Percentiles rank a stretch among this genome's conserved stretches.
Evolutionary conservation across 92 coral and sea anemone species (phyloP).

Genomic region (Zoanthus sansibaricus): DNA sequence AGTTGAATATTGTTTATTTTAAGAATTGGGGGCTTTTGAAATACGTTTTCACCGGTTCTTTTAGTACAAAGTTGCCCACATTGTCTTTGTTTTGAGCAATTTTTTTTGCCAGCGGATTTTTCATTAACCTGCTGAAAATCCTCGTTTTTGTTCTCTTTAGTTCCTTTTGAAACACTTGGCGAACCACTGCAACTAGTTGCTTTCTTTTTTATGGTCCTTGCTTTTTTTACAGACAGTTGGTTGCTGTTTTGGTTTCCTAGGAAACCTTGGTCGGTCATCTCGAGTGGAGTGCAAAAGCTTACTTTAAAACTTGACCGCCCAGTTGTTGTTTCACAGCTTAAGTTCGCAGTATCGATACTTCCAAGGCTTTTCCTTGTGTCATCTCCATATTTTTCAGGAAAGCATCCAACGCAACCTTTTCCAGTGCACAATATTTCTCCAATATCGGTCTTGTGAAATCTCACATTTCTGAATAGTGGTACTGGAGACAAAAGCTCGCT

Average conservation of each 20-base stretch:
- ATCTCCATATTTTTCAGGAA: constrained; percentile 65
- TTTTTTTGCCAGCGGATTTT: background rate
- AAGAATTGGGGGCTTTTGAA: background rate
- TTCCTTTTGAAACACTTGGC: background rate
- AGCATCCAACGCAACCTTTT: constrained; percentile 84
- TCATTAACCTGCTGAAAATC: background rate
- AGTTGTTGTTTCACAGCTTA: constrained; percentile 43
- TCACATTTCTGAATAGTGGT: constrained; percentile 67
- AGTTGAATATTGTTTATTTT: background rate
- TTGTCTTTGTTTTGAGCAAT: background rate
- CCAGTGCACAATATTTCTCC: constrained; percentile 88
- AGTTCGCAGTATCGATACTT: constrained; percentile 74
- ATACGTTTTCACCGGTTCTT: background rate
- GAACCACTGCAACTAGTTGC: background rate
- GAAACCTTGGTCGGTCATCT: constrained; percentile 57
- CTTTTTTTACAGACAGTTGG: background rate
- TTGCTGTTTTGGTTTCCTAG: constrained; percentile 48
- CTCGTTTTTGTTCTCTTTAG: background rate
- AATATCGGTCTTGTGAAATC: constrained; percentile 68
- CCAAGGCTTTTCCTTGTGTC: constrained; percentile 63
- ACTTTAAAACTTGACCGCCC: constrained; percentile 46
- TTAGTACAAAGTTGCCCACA: background rate
- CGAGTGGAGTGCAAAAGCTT: constrained; percentile 56
- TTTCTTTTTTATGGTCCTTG: constrained; percentile 15
- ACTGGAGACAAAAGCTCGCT: constrained; percentile 62